These are phyloP conservation scores for Hipposideros armiger DNA, from an alignment of 2,113 vertebrate genomes.

Conservation along the genomic window DNA sequence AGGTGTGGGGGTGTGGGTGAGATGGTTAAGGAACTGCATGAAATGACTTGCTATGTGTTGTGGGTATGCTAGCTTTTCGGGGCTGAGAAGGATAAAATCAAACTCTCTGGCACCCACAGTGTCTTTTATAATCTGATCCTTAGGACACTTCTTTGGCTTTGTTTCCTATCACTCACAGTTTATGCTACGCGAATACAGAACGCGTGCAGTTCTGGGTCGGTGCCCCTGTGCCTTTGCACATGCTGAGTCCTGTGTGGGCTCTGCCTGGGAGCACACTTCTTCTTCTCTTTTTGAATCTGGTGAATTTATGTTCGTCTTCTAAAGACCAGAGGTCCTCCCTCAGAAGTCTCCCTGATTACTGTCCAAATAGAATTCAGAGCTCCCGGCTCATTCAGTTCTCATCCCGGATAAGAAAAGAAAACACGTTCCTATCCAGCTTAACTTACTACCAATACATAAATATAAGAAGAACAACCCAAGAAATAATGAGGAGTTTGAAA, in stretches of 20 bases:
- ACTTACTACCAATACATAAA: not conserved
- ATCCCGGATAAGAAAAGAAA: not conserved
- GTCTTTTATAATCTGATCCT: not conserved
- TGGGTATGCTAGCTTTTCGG: not conserved
- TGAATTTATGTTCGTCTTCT: not conserved
- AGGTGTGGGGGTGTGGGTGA: not conserved
- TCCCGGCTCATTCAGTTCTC: not conserved
- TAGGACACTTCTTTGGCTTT: not conserved
- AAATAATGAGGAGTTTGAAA: slow-evolving; percentile 19
- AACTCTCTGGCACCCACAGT: not conserved
- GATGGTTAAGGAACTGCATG: not conserved
- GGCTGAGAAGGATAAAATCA: not conserved
- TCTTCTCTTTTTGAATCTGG: not conserved
- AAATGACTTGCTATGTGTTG: not conserved
- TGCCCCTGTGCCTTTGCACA: not conserved
- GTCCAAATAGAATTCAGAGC: not conserved
- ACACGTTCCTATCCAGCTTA: not conserved
- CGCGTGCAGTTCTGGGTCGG: not conserved
- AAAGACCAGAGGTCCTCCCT: not conserved
- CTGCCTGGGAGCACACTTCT: not conserved
- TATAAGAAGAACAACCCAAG: slow-evolving; percentile 10
- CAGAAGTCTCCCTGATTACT: not conserved
- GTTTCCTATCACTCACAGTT: not conserved
- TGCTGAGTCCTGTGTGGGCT: fast-evolving
- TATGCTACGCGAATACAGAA: not conserved